Conservation (phyloP, 2,888 invertebrate species). For the Tenthredo notha region DNA sequence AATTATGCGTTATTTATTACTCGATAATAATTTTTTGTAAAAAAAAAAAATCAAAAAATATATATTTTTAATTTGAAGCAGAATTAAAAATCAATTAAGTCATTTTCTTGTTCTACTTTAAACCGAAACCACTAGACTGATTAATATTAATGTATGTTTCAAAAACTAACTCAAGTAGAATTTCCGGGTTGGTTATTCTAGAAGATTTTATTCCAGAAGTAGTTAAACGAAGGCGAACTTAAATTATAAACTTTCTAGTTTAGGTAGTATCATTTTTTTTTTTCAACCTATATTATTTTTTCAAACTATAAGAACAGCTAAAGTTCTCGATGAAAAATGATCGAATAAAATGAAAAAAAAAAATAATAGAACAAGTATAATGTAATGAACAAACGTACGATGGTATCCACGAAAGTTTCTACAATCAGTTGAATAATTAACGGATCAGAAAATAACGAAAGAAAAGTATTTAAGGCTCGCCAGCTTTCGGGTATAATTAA, state of each 20-base stretch:
- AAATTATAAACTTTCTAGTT: not conserved
- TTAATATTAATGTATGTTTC: not conserved
- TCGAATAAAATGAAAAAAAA: not conserved
- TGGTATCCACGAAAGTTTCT: not conserved
- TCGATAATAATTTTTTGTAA: not conserved
- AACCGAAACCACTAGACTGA: not conserved
- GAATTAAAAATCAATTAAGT: not conserved
- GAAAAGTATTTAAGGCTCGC: not conserved
- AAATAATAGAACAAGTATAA: not conserved
- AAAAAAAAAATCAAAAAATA: no score
- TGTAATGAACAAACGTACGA: not conserved
- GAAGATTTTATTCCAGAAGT: not conserved
- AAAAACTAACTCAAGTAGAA: not conserved
- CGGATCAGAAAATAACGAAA: not conserved
- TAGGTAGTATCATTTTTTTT: not conserved
- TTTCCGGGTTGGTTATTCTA: not conserved
- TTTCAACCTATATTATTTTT: not conserved
- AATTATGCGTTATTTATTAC: constrained; percentile 53
- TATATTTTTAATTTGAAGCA: no score
- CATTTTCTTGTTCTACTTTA: not conserved
- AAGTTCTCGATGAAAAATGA: no score
- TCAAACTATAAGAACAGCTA: not conserved
- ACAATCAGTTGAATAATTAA: not conserved
- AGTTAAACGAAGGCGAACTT: not conserved
- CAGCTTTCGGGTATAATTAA: not conserved